Conservation (phyloP, 2,113 vertebrate genomes). For the Catharus bicknelli region DNA sequence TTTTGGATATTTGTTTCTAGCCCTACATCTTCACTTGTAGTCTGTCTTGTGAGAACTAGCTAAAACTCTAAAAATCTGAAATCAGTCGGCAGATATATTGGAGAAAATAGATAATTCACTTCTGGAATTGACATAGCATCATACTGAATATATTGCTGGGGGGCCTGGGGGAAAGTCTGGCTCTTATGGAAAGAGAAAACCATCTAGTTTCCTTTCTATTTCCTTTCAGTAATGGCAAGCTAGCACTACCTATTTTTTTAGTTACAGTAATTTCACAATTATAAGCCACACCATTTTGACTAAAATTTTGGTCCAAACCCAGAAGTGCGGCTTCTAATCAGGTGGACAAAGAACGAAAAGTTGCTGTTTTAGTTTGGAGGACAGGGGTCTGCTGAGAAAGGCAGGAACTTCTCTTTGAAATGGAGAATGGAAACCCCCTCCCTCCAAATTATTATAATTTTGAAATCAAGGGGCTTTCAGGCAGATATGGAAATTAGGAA, state of each 20-base stretch:
- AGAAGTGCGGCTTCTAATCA: no score
- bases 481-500: no score
- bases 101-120: not conserved
- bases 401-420: no score
- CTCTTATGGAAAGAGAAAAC: not conserved
- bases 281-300: no score
- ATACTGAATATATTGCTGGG: not conserved
- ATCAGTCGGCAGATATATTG: not conserved
- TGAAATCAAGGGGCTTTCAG: no score
- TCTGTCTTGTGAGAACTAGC: not conserved
- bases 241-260: constrained; percentile 9
- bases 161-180: not conserved
- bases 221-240: not conserved
- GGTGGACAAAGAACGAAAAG: no score
- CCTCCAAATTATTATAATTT: no score
- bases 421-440: no score
- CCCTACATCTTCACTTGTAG: not conserved
- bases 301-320: no score
- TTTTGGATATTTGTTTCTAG: not conserved
- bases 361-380: no score
- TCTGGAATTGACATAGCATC: not conserved
- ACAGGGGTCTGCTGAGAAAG: no score
- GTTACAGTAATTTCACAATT: not conserved
- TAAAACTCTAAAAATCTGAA: not conserved
- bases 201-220: constrained; percentile 3